phyloP scores from a whole-genome alignment of 2,797 vertebrate genomes.

The Spea hammondii region DNA sequence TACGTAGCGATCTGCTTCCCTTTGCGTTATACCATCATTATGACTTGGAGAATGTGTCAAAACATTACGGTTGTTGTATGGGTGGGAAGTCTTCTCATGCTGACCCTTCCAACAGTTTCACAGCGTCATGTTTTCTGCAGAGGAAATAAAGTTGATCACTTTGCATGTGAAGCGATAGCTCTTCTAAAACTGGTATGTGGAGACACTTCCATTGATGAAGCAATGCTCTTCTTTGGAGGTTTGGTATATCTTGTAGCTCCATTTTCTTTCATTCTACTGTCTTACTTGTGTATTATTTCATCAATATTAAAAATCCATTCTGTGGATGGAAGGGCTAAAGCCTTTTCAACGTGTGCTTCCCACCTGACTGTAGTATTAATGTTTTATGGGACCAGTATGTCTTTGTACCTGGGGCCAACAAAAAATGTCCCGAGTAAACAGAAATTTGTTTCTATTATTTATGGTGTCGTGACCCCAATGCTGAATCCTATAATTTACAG shows the following conservation, averaged over 20 bases:
- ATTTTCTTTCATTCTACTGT: not conserved
- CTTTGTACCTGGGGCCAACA: constrained; percentile 2
- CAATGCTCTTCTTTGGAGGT: constrained; percentile 9
- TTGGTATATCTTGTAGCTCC: constrained; percentile 16
- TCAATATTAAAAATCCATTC: constrained; percentile 21
- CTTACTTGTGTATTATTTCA: constrained; percentile 19
- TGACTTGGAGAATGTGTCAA: constrained; percentile 27
- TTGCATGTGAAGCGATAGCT: constrained; percentile 17
- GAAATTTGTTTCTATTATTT: not conserved
- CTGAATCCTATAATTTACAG: constrained; percentile 18
- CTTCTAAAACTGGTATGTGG: constrained; percentile 21
- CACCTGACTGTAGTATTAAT: constrained; percentile 24
- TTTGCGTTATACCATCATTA: constrained; percentile 7
- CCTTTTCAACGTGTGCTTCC: constrained; percentile 22
- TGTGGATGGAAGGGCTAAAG: not conserved
- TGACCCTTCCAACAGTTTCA: not conserved
- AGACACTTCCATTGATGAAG: not conserved
- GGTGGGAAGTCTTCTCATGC: not conserved
- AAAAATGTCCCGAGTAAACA: not conserved
- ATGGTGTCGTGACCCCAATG: not conserved
- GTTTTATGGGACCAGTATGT: constrained; percentile 25
- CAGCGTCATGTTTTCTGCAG: constrained; percentile 14
- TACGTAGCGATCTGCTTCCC: constrained; percentile 31
- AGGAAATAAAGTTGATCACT: constrained; percentile 27
- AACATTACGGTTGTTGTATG: not conserved